Evolutionary conservation across 2,797 vertebrate species (phyloP).

Genomic region (Lutjanus argentimaculatus): DNA sequence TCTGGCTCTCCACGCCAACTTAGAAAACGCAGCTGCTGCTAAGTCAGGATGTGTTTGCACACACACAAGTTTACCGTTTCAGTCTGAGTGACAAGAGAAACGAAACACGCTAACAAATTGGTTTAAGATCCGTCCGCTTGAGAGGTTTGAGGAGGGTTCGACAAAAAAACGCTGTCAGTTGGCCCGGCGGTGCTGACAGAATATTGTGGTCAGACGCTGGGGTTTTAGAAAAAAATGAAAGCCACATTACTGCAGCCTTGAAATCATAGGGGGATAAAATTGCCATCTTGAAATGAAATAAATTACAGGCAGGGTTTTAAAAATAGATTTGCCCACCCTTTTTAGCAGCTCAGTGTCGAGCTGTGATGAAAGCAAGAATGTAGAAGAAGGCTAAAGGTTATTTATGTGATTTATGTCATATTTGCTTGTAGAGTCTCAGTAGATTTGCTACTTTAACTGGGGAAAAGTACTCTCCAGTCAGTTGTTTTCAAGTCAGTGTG

Average conservation of each 20-base stretch:
- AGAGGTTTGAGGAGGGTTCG: conserved; percentile 30
- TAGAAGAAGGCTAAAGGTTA: conserved; percentile 42
- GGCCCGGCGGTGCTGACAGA: conserved; percentile 50
- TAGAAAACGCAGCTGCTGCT: conserved; percentile 15
- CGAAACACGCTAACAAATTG: conserved; percentile 21
- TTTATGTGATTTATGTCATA: conserved; percentile 56
- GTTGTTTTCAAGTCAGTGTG: conserved; percentile 15
- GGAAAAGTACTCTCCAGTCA: conserved; percentile 8
- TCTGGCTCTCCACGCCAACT: conserved; percentile 20
- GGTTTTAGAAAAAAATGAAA: conserved; percentile 66
- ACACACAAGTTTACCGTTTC: conserved; percentile 30
- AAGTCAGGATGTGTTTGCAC: conserved; percentile 39
- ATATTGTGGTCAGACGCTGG: conserved; percentile 62
- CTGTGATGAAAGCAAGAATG: conserved; percentile 67
- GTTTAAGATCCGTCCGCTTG: conserved; percentile 27
- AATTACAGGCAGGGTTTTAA: conserved; percentile 81
- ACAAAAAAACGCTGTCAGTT: conserved; percentile 58
- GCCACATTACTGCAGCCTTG: conserved; percentile 73
- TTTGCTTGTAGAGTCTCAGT: conserved; percentile 38
- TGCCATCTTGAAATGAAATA: conserved; percentile 75
- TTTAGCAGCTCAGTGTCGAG: conserved; percentile 70
- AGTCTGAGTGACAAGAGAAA: conserved; percentile 5
- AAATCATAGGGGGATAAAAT: conserved; percentile 79
- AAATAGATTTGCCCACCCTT: conserved; percentile 76
- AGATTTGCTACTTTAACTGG: conserved; percentile 27